Evolutionary conservation across 2,888 invertebrate genomes (phyloP).

Genomic region (Clunio marinus): DNA sequence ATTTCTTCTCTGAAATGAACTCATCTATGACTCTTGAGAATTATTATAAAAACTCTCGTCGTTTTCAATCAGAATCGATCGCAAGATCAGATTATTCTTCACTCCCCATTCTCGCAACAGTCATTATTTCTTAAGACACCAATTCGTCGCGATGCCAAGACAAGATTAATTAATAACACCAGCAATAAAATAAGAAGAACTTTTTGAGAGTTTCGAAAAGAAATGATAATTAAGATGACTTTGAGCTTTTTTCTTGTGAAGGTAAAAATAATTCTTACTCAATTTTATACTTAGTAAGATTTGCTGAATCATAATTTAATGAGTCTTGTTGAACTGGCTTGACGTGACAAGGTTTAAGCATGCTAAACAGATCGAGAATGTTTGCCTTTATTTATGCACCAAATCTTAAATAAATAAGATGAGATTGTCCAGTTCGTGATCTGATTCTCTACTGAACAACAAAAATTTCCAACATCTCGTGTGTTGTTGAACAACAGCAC

Average conservation of each 20-base stretch:
- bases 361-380: neutral
- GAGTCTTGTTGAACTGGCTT: too few relatives aligned
- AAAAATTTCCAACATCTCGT: neutral
- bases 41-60: neutral
- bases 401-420: neutral
- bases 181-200: neutral
- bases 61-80: neutral
- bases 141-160: neutral
- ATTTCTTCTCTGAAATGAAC: too few relatives aligned
- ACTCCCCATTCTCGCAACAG: neutral
- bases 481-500: neutral
- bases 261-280: too few relatives aligned
- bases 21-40: neutral
- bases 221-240: neutral
- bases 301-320: neutral
- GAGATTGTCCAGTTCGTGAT: neutral
- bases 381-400: neutral
- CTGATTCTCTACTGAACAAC: neutral
- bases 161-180: neutral
- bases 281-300: neutral
- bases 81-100: neutral
- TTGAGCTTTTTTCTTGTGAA: neutral
- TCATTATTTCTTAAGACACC: neutral
- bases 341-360: too few relatives aligned
- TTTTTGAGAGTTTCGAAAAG: too few relatives aligned